Evolutionary conservation across 2,113 vertebrate genomes (phyloP), one percentile per base, ranked within the genome.

Genomic region (Taxidea taxus): DNA sequence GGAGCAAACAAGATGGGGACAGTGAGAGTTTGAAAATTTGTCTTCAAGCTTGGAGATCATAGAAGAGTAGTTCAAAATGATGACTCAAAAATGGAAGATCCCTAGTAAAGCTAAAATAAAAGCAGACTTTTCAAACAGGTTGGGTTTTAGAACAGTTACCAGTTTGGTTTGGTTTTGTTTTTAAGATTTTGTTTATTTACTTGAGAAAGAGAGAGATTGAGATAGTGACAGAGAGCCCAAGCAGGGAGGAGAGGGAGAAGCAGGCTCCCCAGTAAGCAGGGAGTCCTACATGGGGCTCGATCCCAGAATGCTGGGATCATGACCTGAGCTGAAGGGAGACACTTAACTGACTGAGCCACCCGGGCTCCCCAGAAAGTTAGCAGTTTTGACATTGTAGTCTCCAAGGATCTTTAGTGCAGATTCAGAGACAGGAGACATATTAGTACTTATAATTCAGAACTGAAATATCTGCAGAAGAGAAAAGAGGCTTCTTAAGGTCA

Each of bases 41-140:
- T 88, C 62, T 89, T 87, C 11, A 60, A 56, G 16, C 39, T 66
- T 88, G 18, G n/a, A 78, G n/a, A 56, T 39, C 9, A 87, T 82
- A 68, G 54, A 86, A 18, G 12, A 92, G 20, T 49, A 96, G 10
- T 97, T 96, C 13, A 86, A 68, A 91, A 87, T 49, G 66, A 70
- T 83, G 15, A 49, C 37, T 81, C 51, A 72, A 42, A 47, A 56
- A 83, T 11, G 42, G 68, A 83, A 56, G 44, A 44, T 77, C 60
- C 5, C 21, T 83, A 34, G 18, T 51, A 92, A 81, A 94, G 47
- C 14, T 91, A 87, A 77, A 88, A n/a, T 80, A 66, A 82, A 92
- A 31, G 11, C 44, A 85, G 49, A 39, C 8, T 62, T 84, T 31
- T 66, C 70, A 16, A 21, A 89, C 6, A 72, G 34, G 42, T 44